A percentile compares a stretch with the other conserved stretches of the same genome.
phyloP scores from a whole-genome alignment of 2,888 invertebrate genomes.

The Xiphydria camelus region DNA sequence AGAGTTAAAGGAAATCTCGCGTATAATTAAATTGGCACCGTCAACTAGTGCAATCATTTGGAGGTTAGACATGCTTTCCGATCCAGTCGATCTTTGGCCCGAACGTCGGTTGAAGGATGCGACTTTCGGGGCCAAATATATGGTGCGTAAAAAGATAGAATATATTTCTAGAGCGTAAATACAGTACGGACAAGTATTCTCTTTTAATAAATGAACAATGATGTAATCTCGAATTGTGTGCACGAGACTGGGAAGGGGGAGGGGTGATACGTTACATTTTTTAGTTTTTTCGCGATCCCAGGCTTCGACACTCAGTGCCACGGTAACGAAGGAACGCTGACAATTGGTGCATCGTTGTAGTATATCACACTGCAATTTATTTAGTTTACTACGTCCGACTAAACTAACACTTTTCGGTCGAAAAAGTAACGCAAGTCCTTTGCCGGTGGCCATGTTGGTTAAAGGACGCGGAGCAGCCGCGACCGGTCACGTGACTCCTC shows the following conservation, averaged over 20 bases:
- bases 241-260: too few relatives aligned
- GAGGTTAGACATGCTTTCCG: slow-evolving; percentile 1
- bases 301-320: slow-evolving; percentile 35
- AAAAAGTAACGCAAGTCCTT: slow-evolving; percentile 52
- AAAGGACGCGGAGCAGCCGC: slow-evolving; percentile 42
- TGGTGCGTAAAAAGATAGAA: too few relatives aligned
- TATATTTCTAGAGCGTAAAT: too few relatives aligned
- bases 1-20: too few relatives aligned
- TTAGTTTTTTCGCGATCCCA: slow-evolving; percentile 34
- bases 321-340: slow-evolving; percentile 34
- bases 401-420: slow-evolving; percentile 49
- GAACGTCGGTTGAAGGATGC: too few relatives aligned
- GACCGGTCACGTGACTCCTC: slow-evolving; percentile 26
- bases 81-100: not conserved
- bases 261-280: slow-evolving; percentile 43
- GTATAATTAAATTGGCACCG: too few relatives aligned
- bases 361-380: slow-evolving; percentile 32
- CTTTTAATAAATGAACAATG: too few relatives aligned
- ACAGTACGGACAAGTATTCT: too few relatives aligned
- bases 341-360: slow-evolving; percentile 38
- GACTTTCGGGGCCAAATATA: too few relatives aligned
- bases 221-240: slow-evolving; percentile 41
- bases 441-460: slow-evolving; percentile 57
- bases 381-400: slow-evolving; percentile 43
- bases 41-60: too few relatives aligned